These are phyloP conservation scores for Lepidocyrtoides sp. DNA, from an alignment of 2,888 invertebrate genomes.

Conservation along the genomic window DNA sequence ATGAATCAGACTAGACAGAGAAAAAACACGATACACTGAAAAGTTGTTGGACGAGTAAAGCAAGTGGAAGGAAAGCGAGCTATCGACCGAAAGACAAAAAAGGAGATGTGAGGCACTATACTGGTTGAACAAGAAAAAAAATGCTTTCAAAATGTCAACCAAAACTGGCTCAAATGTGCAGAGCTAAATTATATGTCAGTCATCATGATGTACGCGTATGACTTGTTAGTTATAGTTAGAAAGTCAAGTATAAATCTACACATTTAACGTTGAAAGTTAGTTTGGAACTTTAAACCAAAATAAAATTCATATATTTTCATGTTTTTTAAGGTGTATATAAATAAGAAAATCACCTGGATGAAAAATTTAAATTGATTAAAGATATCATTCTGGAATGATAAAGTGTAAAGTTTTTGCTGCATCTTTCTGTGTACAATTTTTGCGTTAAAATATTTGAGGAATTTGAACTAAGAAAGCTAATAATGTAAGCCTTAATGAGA, in stretches of 20 bases:
- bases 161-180: no score
- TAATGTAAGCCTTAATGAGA: conserved; percentile 59
- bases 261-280: no score
- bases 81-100: conserved; percentile 72
- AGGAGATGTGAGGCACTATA: neutral
- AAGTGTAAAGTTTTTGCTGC: neutral
- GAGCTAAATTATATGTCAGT: no score
- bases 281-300: neutral
- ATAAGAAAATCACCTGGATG: neutral
- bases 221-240: no score
- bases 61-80: conserved; percentile 72
- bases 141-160: conserved; percentile 19
- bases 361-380: conserved; percentile 32
- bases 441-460: neutral
- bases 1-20: conserved; percentile 52
- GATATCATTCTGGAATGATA: neutral
- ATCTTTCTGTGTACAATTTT: neutral
- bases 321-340: neutral
- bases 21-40: neutral
- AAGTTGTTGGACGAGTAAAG: conserved; percentile 62
- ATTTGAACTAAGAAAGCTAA: conserved; percentile 22
- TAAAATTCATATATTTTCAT: neutral
- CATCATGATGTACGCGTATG: no score
- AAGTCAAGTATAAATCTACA: no score
- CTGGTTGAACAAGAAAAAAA: neutral